Base-by-base conservation (phyloP, 1,140 invertebrate genomes). In the Hylyphantes graminicola region DNA sequence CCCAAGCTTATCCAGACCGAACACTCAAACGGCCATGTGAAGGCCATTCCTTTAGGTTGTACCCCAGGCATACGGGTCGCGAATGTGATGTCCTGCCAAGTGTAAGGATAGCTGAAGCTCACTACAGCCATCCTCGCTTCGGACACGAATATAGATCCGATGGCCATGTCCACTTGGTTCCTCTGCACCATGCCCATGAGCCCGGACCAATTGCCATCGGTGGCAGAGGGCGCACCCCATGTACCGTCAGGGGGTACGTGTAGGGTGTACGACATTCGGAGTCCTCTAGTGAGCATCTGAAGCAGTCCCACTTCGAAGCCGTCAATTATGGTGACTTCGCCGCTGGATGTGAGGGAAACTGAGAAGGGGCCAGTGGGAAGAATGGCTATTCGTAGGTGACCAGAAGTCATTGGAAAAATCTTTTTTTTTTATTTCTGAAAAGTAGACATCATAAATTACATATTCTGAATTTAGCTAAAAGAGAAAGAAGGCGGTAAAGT, bases 21-120 rank as follows among this genome's bases (percentile, higher is more conserved):
- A 51, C 11, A 19, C 9, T 57, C 9, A 59, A 64, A 64, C 10
- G 59, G 74, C 35, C 17, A 53, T 21, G 53, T 9, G 48, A 76
- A 76, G 12, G 57, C 48, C 8, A 13, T 19, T 3, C 13, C 74
- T 77, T 77, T 77, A 10, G 59, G n/a, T 5, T 12, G 9, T 0
- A 8, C 12, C 0, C 10, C 61, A 19, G 75, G 59, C 15, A 15
- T 48, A 11, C 57, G 21, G 12, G 74, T 77, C 0, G 75, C 21
- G n/a, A 77, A 77, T 9, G 61, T 77, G 13, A 77, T 51, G 15
- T 53, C 61, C 10, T 65, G 48, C 59, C 57, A 77, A 17, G 75
- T 64, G n/a, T 64, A 65, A 11, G 75, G 75, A 13, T 8, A 17
- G n/a, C 59, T 64, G 15, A 77, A 77, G n/a, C 51, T n/a, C 21